Conservation (phyloP, 2,888 invertebrate genomes). For the Oegoconia quadripuncta region DNA sequence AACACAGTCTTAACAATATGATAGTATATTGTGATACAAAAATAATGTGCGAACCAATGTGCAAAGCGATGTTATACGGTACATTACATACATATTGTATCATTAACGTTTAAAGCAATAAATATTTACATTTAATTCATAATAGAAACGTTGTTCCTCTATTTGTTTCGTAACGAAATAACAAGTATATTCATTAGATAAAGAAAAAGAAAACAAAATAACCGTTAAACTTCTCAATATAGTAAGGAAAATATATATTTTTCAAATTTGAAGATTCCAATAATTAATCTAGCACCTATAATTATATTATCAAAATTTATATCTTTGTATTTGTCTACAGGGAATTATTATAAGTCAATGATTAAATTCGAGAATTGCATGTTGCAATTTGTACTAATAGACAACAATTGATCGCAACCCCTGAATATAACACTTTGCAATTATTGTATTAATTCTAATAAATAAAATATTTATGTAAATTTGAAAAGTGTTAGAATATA, state of each 20-base stretch:
- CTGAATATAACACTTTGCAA: constrained; percentile 4
- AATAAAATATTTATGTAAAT: constrained; percentile 5
- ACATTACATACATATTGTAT: too few relatives aligned
- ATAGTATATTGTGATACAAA: constrained; percentile 18
- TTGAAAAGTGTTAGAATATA: constrained; percentile 24
- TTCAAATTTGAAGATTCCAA: not conserved
- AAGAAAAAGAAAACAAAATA: not conserved
- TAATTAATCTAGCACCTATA: constrained; percentile 9
- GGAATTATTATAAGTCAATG: not conserved
- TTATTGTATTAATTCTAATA: constrained; percentile 4
- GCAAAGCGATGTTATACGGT: constrained; percentile 35
- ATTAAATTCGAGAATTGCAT: constrained; percentile 11
- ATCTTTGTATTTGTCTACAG: not conserved
- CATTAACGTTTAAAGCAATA: too few relatives aligned
- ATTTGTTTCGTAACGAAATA: constrained; percentile 1
- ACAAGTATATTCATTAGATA: not conserved
- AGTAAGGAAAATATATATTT: not conserved
- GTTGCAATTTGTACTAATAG: constrained; percentile 51
- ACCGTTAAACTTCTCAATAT: not conserved
- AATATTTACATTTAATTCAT: constrained; percentile 5
- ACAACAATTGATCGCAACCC: constrained; percentile 32
- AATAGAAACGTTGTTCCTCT: not conserved
- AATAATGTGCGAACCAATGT: constrained; percentile 51
- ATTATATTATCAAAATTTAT: constrained; percentile 11
- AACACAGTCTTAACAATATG: constrained; percentile 56